Evolutionary conservation across 2,113 vertebrate genomes (phyloP).

Genomic region (Anoplopoma fimbria): DNA sequence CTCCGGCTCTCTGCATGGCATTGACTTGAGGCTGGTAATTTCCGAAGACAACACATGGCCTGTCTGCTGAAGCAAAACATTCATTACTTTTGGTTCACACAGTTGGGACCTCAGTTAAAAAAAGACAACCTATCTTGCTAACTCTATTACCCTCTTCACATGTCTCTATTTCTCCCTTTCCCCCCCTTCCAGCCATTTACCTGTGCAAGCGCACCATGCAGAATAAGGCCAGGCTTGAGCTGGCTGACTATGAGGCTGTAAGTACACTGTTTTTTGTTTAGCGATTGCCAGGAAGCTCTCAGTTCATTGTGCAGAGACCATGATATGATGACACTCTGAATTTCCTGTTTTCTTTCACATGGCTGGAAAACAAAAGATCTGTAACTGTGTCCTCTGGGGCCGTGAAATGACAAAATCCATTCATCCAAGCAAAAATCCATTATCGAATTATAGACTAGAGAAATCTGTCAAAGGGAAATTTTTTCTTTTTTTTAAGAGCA

Average conservation of each 20-base stretch:
- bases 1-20: slow-evolving; percentile 35
- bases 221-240: slow-evolving; percentile 96
- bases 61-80: slow-evolving; percentile 19
- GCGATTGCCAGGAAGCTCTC: slow-evolving; percentile 15
- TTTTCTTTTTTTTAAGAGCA: slow-evolving; percentile 17
- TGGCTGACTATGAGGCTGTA: slow-evolving; percentile 97
- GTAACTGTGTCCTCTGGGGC: slow-evolving; percentile 9
- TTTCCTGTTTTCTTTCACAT: slow-evolving; percentile 31
- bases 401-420: slow-evolving; percentile 23
- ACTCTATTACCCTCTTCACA: slow-evolving; percentile 24
- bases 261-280: slow-evolving; percentile 78
- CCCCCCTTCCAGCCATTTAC: slow-evolving; percentile 89
- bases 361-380: slow-evolving; percentile 8
- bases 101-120: slow-evolving; percentile 31
- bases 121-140: neutral
- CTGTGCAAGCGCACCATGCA: slow-evolving; percentile 99
- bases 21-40: slow-evolving; percentile 53
- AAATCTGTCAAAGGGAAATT: slow-evolving; percentile 16
- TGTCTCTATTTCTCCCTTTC: slow-evolving; percentile 39
- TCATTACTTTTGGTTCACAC: slow-evolving; percentile 56
- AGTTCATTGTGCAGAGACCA: neutral
- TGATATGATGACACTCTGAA: slow-evolving; percentile 28
- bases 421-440: slow-evolving; percentile 28
- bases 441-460: slow-evolving; percentile 31
- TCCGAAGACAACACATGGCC: slow-evolving; percentile 36